Evolutionary conservation across 1,140 invertebrate species (phyloP), one percentile per base, ranked within the genome.

Genomic region (Drosophila guanche): DNA sequence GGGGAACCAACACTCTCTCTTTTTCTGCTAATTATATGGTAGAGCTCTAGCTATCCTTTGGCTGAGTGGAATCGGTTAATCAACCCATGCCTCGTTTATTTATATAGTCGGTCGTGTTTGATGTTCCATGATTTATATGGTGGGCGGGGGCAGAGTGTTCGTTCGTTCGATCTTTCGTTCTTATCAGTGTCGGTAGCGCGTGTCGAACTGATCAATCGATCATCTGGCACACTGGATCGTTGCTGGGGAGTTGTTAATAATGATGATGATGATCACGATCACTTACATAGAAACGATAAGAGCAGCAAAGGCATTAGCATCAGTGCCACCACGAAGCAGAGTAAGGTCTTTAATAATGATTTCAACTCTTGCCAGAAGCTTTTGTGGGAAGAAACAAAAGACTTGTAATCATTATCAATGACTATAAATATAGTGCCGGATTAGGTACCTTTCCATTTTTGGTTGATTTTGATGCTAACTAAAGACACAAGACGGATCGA

Each of bases 211-310:
- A 62, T 42, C 53, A n/a, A 59, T 65, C 25, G 60, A 41, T 51
- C 42, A 68, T 56, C 51, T 56, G 42, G n/a, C 48, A 43, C 22
- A 37, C 46, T 46, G 10, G 48, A 67, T 74, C 33, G 42, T 25
- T 47, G 46, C 50, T 54, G 51, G 59, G 40, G 66, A 69, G 52
- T 51, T 48, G 43, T 76, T 25, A 5, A 27, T 27, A 6, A 27
- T 27, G 25, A 27, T 27, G 25, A 27, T 27, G 5, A 33, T 37
- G 33, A 12, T 10, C 8, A 37, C 50, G 63, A 56, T 33, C 62
- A 90, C 89, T 90, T 89, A 91, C 90, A 91, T 8, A 91, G 43
- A 54, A 91, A 90, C 43, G 90, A 88, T 54, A 90, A 55, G 33
- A 90, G 45, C 40, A 91, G 46, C 22, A 90, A 5, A 29, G 90